Conservation (phyloP, 2,113 vertebrate species). For the Anolis carolinensis region DNA sequence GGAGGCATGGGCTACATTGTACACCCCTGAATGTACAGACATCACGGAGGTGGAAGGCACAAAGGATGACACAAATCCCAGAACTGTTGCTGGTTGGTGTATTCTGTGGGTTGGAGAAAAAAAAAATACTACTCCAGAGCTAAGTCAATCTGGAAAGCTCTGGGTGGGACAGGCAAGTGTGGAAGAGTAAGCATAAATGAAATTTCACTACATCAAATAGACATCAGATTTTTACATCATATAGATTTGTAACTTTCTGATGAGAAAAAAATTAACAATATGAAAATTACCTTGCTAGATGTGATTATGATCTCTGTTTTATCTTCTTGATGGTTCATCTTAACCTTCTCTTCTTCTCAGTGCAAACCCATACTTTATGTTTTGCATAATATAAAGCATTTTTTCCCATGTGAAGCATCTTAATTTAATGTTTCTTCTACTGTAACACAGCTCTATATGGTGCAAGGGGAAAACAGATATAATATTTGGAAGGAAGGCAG, state of each 20-base stretch:
- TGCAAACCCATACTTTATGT: fast-evolving
- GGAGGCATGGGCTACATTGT: too few species aligned
- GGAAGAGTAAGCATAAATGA: too few species aligned
- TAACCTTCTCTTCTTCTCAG: constrained; percentile 26
- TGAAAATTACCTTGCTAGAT: constrained; percentile 42
- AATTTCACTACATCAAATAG: too few species aligned
- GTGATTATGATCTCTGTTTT: constrained; percentile 32
- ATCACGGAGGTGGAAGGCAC: too few species aligned
- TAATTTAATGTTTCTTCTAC: neutral
- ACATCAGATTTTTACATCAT: neutral
- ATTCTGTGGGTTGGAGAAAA: too few species aligned
- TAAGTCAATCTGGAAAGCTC: too few species aligned
- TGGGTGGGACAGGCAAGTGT: too few species aligned
- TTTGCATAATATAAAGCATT: neutral
- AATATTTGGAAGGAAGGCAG: constrained; percentile 1
- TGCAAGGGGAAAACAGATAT: too few species aligned
- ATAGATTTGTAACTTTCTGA: constrained; percentile 19
- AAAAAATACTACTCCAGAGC: too few species aligned
- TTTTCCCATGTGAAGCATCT: neutral
- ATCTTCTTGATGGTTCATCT: neutral
- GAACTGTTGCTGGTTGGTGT: too few species aligned
- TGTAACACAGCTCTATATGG: neutral
- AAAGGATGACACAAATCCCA: too few species aligned
- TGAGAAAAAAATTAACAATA: neutral
- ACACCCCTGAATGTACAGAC: neutral